These are phyloP conservation scores for Eidolon dupreanum DNA, from an alignment of 2,797 vertebrate species.

Conservation along the genomic window DNA sequence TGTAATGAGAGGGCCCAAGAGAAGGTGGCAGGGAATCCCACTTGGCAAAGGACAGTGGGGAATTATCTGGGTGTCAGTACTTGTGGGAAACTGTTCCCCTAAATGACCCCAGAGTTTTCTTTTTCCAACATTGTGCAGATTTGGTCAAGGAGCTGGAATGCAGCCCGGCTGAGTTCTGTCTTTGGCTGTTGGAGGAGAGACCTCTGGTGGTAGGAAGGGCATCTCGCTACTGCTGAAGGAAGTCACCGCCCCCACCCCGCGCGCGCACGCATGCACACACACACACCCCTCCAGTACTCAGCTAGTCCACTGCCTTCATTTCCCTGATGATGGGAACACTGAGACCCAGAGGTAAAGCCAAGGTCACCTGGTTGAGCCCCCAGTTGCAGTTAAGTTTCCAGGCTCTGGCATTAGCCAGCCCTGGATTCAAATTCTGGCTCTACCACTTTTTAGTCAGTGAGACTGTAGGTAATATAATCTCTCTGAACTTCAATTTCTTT, in stretches of 20 bases:
- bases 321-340: neutral
- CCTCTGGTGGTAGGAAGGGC: constrained; percentile 55
- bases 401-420: neutral
- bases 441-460: neutral
- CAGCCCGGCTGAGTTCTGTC: neutral
- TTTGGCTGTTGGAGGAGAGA: constrained; percentile 13
- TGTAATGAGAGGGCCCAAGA: neutral
- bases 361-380: neutral
- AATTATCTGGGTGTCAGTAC: constrained; percentile 56
- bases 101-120: constrained; percentile 33
- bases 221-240: no score
- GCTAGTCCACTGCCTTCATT: neutral
- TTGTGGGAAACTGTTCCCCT: constrained; percentile 74
- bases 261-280: no score
- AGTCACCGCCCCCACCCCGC: no score
- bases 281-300: no score
- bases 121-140: constrained; percentile 25
- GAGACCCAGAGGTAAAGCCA: neutral
- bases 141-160: neutral
- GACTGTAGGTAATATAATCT: neutral
- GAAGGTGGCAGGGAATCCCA: constrained; percentile 66
- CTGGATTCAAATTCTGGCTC: neutral
- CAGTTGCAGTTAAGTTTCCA: neutral
- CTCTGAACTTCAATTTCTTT: constrained; percentile 10
- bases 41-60: constrained; percentile 62